These are phyloP conservation scores for Cardiocondyla obscurior DNA, from an alignment of 1,140 invertebrate genomes.

Conservation along the genomic window DNA sequence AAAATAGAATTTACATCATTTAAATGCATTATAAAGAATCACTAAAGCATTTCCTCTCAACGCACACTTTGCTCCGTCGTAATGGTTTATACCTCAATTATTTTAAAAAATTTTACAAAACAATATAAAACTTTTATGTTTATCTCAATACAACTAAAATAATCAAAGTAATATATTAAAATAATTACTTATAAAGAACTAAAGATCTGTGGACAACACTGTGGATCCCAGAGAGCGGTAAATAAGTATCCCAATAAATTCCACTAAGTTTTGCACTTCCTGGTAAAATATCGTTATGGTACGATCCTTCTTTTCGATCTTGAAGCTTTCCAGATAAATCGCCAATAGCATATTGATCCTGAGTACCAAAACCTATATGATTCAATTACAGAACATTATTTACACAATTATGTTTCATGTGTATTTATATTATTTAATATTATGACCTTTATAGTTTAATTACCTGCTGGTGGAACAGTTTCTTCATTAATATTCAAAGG, in stretches of 20 bases:
- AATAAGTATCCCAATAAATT: constrained; percentile 92
- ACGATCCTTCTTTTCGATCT: constrained; percentile 88
- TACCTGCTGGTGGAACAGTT: constrained; percentile 87
- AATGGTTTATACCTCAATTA: too few relatives aligned
- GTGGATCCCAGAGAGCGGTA: constrained; percentile 92
- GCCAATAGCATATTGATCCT: constrained; percentile 94
- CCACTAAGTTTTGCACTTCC: constrained; percentile 89
- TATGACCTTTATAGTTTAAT: background rate
- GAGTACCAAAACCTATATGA: constrained; percentile 88
- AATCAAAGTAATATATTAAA: background rate
- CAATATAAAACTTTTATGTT: too few relatives aligned
- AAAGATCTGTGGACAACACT: constrained; percentile 93
- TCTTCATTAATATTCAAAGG: constrained; percentile 86
- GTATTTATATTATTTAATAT: constrained; percentile 4
- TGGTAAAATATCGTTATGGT: constrained; percentile 87
- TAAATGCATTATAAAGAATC: background rate
- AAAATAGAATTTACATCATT: constrained; percentile 25
- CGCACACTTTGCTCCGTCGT: too few relatives aligned
- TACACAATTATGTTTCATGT: constrained; percentile 28
- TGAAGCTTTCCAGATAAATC: constrained; percentile 96
- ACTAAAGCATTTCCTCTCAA: too few relatives aligned
- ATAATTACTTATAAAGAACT: constrained; percentile 90
- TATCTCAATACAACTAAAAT: background rate
- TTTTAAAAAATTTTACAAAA: too few relatives aligned
- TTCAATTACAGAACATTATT: background rate